Base-by-base conservation (phyloP, 2,888 invertebrate genomes). In the Oxytorus armatus region DNA sequence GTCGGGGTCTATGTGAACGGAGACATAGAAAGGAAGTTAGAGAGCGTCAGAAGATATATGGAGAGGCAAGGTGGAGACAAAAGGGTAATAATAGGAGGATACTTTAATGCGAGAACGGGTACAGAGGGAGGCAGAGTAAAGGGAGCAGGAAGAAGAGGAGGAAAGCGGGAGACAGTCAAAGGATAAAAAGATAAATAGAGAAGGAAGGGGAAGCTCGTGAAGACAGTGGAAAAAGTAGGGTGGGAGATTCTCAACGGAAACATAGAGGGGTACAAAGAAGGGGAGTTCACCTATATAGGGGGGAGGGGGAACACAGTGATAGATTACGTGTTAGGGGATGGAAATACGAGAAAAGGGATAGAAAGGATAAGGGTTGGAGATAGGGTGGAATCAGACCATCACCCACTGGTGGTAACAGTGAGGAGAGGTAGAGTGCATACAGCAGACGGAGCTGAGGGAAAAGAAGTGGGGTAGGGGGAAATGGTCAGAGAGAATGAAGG, bases 211-310 rank as follows among this genome's bases (percentile, higher is more conserved):
- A 55, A 21, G 23, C 8, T 78, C 8, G 3, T 73, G 0, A 42
- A 66, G 11, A 2, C 25, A 29, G 3, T 63, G 21, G 74, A 74
- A n/a, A 70, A 74, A 14, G 49, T 61, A 44, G 76, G 81, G 0
- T 77, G 81, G 81, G 51, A 69, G n/a, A 70, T 82, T 3, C 7
- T 70, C 36, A 83, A 81, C 39, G 82, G 73, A n/a, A 76, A 61
- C 7, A 8, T 65, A 25, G 29, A 44, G 3, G 68, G 76, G 11
- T 68, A 83, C 14, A 55, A 65, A 33, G 79, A 80, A 11, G 83
- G 82, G 0, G 65, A 78, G 8, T 81, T n/a, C 23, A 81, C 79
- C 4, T 78, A 42, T 14, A 57, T 59, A 8, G 77, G 63, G 5
- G 53, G 29, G n/a, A 49, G 33, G 39, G 59, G 66, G 3, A 29